These are phyloP conservation scores for Stichopus chloronotus DNA, from an alignment of 35 echinoderm and acorn worm genomes.

Conservation along the genomic window DNA sequence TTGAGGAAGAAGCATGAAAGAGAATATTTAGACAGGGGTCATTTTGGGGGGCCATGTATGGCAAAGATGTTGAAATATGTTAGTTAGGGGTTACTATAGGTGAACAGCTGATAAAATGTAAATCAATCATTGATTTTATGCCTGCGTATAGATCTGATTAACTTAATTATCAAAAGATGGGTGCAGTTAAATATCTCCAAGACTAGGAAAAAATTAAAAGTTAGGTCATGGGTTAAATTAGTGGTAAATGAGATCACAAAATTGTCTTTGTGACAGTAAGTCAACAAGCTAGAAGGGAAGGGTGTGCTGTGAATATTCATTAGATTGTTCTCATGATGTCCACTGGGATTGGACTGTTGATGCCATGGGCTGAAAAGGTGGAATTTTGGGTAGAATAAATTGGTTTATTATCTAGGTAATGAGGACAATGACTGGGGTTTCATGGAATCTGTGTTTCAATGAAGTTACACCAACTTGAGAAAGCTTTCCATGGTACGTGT, in stretches of 20 bases:
- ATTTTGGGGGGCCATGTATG: background rate
- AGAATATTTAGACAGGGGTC: conserved; percentile 4
- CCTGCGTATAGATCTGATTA: background rate
- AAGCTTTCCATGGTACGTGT: too few relatives aligned
- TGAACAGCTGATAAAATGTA: background rate
- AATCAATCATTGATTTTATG: conserved; percentile 16
- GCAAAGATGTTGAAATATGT: background rate
- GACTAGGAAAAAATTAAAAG: background rate
- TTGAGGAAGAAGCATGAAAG: background rate
- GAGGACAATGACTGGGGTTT: too few relatives aligned
- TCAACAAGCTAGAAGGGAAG: background rate
- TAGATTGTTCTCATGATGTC: background rate
- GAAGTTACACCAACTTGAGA: too few relatives aligned
- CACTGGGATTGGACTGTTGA: too few relatives aligned
- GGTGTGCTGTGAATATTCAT: background rate
- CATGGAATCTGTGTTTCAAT: too few relatives aligned
- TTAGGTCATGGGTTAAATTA: conserved; percentile 1
- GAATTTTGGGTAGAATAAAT: too few relatives aligned
- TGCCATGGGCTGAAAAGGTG: too few relatives aligned
- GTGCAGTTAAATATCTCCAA: background rate
- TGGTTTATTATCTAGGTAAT: too few relatives aligned
- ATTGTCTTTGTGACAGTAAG: background rate
- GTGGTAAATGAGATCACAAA: background rate
- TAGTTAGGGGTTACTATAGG: background rate
- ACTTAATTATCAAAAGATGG: background rate